These are phyloP conservation scores for Tortrix viridana DNA, from an alignment of 2,888 invertebrate genomes.

Conservation along the genomic window DNA sequence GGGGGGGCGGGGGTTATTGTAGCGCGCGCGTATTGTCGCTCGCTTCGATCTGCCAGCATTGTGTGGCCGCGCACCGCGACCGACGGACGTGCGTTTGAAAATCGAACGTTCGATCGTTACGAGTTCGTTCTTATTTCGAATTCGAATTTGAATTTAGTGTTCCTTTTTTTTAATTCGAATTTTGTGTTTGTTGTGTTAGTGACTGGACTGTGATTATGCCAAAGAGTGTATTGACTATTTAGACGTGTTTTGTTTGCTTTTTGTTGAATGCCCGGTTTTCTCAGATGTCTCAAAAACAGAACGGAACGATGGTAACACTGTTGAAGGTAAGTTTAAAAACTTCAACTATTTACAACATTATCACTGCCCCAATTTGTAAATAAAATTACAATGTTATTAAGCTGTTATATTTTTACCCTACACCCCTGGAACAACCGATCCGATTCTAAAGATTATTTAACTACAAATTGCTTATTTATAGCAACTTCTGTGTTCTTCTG, in stretches of 20 bases:
- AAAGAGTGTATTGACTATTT: conserved; percentile 75
- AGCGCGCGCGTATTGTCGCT: conserved; percentile 82
- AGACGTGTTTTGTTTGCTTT: conserved; percentile 61
- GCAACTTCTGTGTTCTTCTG: no score
- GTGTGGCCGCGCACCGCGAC: conserved; percentile 73
- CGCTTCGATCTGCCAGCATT: conserved; percentile 83
- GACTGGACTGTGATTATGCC: conserved; percentile 64
- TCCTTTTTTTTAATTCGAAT: conserved; percentile 49
- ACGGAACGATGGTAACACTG: conserved; percentile 79
- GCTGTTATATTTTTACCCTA: no score
- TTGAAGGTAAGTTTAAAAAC: conserved; percentile 64
- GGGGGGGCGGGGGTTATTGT: conserved; percentile 77
- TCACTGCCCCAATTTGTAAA: no score
- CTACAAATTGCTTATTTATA: no score
- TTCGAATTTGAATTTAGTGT: conserved; percentile 51
- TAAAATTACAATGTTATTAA: no score
- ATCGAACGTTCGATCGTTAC: conserved; percentile 10
- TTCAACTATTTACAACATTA: no score
- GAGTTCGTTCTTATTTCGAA: conserved; percentile 4
- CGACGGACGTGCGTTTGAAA: conserved; percentile 61
- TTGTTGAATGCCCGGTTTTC: conserved; percentile 57
- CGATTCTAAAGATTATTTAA: no score
- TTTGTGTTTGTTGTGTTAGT: conserved; percentile 62
- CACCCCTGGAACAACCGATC: no score
- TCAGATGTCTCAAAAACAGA: conserved; percentile 74